Percentiles rank a stretch among this genome's conserved stretches.
phyloP scores from a whole-genome alignment of 2,888 invertebrate genomes.

The Pristionchus exspectatus region DNA sequence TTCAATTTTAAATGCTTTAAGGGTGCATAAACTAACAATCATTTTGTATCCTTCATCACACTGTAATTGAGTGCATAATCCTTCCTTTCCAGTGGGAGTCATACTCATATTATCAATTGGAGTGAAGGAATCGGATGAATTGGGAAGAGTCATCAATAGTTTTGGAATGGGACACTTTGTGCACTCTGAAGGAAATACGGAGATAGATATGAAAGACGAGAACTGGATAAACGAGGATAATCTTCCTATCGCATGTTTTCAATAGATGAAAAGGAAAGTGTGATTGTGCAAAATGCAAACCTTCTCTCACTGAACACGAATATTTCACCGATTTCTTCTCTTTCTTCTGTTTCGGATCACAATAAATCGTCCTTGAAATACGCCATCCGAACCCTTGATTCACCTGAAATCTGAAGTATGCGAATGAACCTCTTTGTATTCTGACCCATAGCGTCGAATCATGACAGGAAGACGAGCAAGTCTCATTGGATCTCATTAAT shows the following conservation, averaged over 20 bases:
- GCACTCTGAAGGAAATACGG: background rate
- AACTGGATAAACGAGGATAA: background rate
- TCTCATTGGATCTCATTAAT: background rate
- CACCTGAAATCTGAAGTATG: background rate
- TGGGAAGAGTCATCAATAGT: constrained; percentile 14
- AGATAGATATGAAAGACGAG: background rate
- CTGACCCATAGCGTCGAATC: background rate
- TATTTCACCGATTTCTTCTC: constrained; percentile 23
- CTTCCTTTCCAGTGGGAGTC: background rate
- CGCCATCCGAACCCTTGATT: constrained; percentile 23
- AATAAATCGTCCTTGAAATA: background rate
- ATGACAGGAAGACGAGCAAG: background rate
- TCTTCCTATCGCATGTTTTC: background rate
- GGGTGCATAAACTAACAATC: background rate
- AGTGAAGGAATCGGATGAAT: background rate
- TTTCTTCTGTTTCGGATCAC: constrained; percentile 9
- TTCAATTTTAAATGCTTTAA: background rate
- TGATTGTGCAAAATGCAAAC: background rate
- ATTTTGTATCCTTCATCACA: constrained; percentile 44
- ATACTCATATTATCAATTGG: constrained; percentile 32
- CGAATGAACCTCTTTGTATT: background rate
- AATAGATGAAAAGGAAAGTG: background rate
- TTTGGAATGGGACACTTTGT: constrained; percentile 38
- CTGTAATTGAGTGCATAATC: constrained; percentile 24
- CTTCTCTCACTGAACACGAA: constrained; percentile 30